Percentiles rank a stretch among this genome's conserved stretches.
Evolutionary conservation across 2,888 invertebrate genomes (phyloP).

Genomic region (Stenichneumon culpator): DNA sequence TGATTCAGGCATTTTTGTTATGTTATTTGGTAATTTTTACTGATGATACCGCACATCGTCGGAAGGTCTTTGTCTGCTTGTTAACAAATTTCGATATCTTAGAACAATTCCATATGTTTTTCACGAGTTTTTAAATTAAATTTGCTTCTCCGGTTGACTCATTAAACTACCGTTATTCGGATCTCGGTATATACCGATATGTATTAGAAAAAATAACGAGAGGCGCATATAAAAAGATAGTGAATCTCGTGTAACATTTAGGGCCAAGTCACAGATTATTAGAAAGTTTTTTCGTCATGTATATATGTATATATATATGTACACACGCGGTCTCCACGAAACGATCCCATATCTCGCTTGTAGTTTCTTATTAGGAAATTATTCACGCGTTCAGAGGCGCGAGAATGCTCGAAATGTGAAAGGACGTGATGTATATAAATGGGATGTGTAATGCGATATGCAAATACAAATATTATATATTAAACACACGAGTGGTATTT

Average conservation of each 20-base stretch:
- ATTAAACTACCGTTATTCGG: constrained; percentile 1
- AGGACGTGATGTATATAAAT: background rate
- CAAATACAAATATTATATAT: constrained; percentile 43
- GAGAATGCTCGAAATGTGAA: constrained; percentile 41
- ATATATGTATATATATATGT: background rate
- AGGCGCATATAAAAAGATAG: constrained; percentile 23
- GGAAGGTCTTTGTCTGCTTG: background rate
- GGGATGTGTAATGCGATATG: constrained; percentile 40
- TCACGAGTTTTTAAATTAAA: constrained; percentile 1
- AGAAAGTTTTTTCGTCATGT: constrained; percentile 51
- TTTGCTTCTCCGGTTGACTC: background rate
- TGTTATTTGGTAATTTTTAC: background rate
- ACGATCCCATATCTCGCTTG: constrained; percentile 25
- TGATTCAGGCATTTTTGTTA: background rate
- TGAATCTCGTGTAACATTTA: constrained; percentile 27
- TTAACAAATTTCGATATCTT: background rate
- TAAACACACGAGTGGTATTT: background rate
- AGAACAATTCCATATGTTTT: constrained; percentile 6
- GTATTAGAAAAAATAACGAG: constrained; percentile 14
- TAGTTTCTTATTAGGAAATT: constrained; percentile 53
- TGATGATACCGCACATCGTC: background rate
- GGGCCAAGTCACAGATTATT: constrained; percentile 56
- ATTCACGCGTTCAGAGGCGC: constrained; percentile 40
- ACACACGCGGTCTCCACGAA: background rate
- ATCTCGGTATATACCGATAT: background rate